Evolutionary conservation across 1,140 invertebrate genomes (phyloP).

Genomic region (Cydia fagiglandana): DNA sequence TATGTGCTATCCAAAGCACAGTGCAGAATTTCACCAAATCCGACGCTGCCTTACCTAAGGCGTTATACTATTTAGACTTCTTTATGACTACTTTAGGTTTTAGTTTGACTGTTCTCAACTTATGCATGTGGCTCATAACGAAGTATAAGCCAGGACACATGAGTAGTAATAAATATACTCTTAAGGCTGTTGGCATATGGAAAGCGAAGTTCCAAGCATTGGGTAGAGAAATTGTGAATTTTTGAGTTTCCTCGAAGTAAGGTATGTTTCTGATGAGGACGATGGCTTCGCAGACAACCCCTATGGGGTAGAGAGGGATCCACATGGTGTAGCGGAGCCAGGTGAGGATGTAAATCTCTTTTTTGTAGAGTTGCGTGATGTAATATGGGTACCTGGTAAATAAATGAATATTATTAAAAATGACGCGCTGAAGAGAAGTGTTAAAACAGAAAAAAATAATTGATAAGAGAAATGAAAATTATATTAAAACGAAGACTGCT

Average conservation of each 20-base stretch:
- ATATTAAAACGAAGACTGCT: too few species aligned
- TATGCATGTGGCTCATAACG: constrained; percentile 90
- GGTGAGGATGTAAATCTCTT: constrained; percentile 88
- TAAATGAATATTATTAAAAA: constrained; percentile 29
- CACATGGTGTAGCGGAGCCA: constrained; percentile 96
- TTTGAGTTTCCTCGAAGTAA: constrained; percentile 92
- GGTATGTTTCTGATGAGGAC: constrained; percentile 90
- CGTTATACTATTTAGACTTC: constrained; percentile 59
- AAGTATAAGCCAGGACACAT: constrained; percentile 87
- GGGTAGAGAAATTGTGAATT: constrained; percentile 88
- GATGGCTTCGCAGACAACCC: constrained; percentile 92
- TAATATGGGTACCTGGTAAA: constrained; percentile 93
- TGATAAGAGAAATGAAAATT: too few species aligned
- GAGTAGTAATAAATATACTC: constrained; percentile 88
- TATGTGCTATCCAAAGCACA: background rate
- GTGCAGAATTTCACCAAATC: background rate
- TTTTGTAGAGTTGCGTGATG: constrained; percentile 88
- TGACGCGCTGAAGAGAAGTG: background rate
- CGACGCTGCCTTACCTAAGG: background rate
- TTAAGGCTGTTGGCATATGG: constrained; percentile 89
- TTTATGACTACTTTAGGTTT: constrained; percentile 70
- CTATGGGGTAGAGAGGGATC: constrained; percentile 95
- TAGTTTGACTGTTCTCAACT: constrained; percentile 65
- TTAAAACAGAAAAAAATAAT: too few species aligned
- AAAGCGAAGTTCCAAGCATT: constrained; percentile 93